Base-by-base conservation (phyloP, 2,888 invertebrate genomes). In the Pachliopta kotzebuea region DNA sequence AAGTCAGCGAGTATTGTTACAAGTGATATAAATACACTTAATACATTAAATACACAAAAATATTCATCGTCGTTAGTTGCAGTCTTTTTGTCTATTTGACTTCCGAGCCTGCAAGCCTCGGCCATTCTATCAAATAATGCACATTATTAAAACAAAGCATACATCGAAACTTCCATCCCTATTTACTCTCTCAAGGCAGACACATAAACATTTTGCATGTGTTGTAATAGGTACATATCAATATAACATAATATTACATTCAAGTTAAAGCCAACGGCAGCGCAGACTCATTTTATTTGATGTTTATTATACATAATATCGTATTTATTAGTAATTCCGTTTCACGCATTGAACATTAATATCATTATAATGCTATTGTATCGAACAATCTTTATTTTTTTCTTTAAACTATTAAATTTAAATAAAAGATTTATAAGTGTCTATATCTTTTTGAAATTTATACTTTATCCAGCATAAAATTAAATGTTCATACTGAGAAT, bases 1-100 rank as follows among this genome's bases (percentile, higher is more conserved):
- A 93, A 81, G 83, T 93, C 93, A 63, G 92, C 92, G 71, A 93
- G 80, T 78, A 93, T 93, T 62, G 93, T 92, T 68, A 92, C 89
- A 72, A 94, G 84, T 65, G 93, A 93, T 76, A 93, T 89, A 77
- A 93, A 88, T 67, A 92, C 89, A 81, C 93, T 88, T 69, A 92
- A 82, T 72, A 92, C 90, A 80, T 92, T 90, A 70, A 92, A 84
- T 68, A 90, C 81, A 79, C 90, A 88, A 82, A 92, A 90, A 74
- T 86, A 87, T 78, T 89, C 90, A 73, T 89, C 87, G 69, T 85
- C 85, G 73, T 78, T 84, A 69, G 72, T 79, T 42, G 75, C 69
- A 74, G 76, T 76, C 82, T 86, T 88, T 73, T 75, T 80, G 71
- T 86, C 83, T 71, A 74, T 74, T 74, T 79, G 77, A 75, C 75